Evolutionary conservation across 1,140 invertebrate species (phyloP).

Genomic region (Dinothrombium tinctorium): DNA sequence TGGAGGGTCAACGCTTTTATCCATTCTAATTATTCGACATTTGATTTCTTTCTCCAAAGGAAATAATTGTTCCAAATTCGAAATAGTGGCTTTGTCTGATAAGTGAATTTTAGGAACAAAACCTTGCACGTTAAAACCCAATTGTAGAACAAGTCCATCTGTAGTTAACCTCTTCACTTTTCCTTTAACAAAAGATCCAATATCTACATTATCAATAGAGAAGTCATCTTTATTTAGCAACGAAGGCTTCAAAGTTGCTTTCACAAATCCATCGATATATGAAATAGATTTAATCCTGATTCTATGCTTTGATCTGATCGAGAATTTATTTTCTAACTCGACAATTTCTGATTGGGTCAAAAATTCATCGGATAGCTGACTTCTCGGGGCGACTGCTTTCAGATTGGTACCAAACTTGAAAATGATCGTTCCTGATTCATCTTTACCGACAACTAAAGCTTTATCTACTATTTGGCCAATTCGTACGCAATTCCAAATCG

Average conservation of each 20-base stretch:
- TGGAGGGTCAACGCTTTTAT: neutral
- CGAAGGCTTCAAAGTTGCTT: constrained; percentile 11
- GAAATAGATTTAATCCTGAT: constrained; percentile 24
- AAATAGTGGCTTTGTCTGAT: constrained; percentile 21
- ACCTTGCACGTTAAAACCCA: constrained; percentile 16
- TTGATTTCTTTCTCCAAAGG: constrained; percentile 18
- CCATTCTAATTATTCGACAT: constrained; percentile 18
- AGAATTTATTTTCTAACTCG: constrained; percentile 21
- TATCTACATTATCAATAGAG: constrained; percentile 23
- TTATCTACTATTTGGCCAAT: constrained; percentile 7
- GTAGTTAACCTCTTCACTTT: constrained; percentile 23
- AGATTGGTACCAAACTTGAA: constrained; percentile 7
- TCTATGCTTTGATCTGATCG: constrained; percentile 25
- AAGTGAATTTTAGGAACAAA: constrained; percentile 24
- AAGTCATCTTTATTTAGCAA: constrained; percentile 27
- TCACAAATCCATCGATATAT: constrained; percentile 9
- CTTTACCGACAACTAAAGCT: neutral
- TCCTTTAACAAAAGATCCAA: constrained; percentile 27
- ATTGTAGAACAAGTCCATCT: constrained; percentile 16
- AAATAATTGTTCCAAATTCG: constrained; percentile 18
- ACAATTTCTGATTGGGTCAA: constrained; percentile 20
- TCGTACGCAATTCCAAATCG: neutral
- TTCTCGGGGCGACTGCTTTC: constrained; percentile 6
- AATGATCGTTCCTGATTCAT: neutral
- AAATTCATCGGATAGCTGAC: constrained; percentile 8